These are phyloP conservation scores for Dendroctonus valens DNA, from an alignment of 1,140 invertebrate genomes.

Conservation along the genomic window DNA sequence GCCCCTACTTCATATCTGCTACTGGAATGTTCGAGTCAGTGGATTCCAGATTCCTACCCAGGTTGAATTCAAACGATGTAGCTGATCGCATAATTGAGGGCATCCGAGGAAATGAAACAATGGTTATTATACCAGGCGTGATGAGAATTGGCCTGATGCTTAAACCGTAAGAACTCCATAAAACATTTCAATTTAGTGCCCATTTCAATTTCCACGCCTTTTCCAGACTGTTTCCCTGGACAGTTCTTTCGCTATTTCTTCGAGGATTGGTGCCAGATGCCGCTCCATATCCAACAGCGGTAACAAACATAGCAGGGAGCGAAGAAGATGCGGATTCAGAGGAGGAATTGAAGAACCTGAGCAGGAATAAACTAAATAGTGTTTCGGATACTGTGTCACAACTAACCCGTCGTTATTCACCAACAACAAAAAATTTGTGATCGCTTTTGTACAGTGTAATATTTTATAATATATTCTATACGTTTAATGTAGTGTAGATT, in stretches of 20 bases:
- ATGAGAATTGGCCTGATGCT: constrained; percentile 63
- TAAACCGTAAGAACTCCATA: constrained; percentile 63
- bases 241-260: constrained; percentile 61
- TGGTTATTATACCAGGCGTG: constrained; percentile 75
- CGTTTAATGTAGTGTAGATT: too few relatives aligned
- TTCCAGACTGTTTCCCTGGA: constrained; percentile 66
- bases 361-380: constrained; percentile 18
- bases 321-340: constrained; percentile 14
- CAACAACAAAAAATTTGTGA: constrained; percentile 30
- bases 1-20: constrained; percentile 87
- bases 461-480: too few relatives aligned
- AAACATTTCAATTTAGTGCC: not conserved
- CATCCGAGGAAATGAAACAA: constrained; percentile 75
- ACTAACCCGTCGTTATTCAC: constrained; percentile 17
- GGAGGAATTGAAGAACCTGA: constrained; percentile 7
- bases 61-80: constrained; percentile 82
- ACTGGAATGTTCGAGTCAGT: constrained; percentile 96
- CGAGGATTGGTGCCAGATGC: constrained; percentile 65
- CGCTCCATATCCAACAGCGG: constrained; percentile 50
- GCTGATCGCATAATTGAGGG: constrained; percentile 79
- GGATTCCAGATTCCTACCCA: constrained; percentile 76
- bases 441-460: not conserved
- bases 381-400: constrained; percentile 23
- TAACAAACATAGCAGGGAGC: constrained; percentile 10
- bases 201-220: not conserved